Evolutionary conservation across 2,888 invertebrate species (phyloP), one percentile per base, ranked within the genome.

Genomic region (Abrostola triplasia): DNA sequence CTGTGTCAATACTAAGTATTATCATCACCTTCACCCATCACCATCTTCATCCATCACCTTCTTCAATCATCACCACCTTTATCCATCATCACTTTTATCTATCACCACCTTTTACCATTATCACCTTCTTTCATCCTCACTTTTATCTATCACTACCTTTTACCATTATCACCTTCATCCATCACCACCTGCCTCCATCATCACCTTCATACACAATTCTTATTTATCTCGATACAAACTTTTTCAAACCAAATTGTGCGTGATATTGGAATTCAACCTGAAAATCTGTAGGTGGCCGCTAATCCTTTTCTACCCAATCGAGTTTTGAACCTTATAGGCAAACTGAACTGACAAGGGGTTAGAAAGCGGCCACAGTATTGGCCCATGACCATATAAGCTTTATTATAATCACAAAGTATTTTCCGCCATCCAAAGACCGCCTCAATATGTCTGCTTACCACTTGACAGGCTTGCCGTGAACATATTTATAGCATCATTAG

Each of bases 401-500:
- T 54, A 41, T n/a, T 47, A 49, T 9, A 40, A 73, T 59, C 54
- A 12, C 6, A 50, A 57, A 36, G 9, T 61, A 48, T 59, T 42
- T 42, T 37, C 35, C 36, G 38, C 36, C 59, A 49, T 57, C 62
- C n/a, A 42, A 24, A 35, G 40, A n/a, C 57, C 53, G 58, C 64
- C 74, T 67, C 62, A 59, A 65, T 64, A 64, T 40, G 55, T 59
- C 65, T 70, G 61, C 60, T 49, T 61, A 47, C 51, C 48, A 55
- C 44, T 42, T 48, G 24, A n/a, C 13, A 57, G 59, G 50, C 50
- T 64, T 40, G 55, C 51, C 59, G 37, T 59, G 47, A 72, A 67
- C 36, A 49, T 63, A 67, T 67, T 65, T 67, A 59, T 59, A 58
- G 65, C 64, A 68, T 70, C 67, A 66, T 73, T 73, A 77, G 58